Base-by-base conservation (phyloP, 2,797 vertebrate species). In the Uromys caudimaculatus region DNA sequence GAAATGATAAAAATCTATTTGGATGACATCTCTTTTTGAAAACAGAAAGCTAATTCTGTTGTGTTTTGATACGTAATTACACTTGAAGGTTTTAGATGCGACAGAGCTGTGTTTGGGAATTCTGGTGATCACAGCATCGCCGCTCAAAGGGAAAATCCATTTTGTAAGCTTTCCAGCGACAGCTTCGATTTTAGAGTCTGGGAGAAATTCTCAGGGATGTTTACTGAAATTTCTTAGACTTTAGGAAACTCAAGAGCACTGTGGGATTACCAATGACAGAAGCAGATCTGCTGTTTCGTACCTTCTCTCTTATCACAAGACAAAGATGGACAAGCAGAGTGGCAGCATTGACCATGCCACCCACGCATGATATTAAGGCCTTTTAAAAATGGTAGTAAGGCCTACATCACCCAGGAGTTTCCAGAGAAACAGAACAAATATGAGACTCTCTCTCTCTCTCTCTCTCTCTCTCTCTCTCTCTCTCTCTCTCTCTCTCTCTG, bases 1-100 rank as follows among this genome's bases (percentile, higher is more conserved):
- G 89, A 97, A 95, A 93, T 78, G 93, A 96, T 97, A 96, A 96
- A 97, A 96, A 97, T 97, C 89, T 95, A 88, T 95, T 97, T 97
- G 79, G 95, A 95, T 97, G 81, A 75, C 94, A 97, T 92, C 77
- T 88, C 77, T 94, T 94, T 96, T 89, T 86, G 73, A 95, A 97
- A 96, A 97, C 83, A 91, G 67, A 93, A 87, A 97, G 96, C 94
- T 76, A 97, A 94, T 92, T 96, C 94, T 95, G 90, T 83, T 97
- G 75, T 98, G 95, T 97, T 98, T 97, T 95, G 91, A 97, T 96
- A 94, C 24, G 56, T 94, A 96, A 97, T 97, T 95, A 96, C 24
- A 85, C 91, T 95, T 94, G 78, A 95, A 96, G 56, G 92, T 91
- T 97, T 96, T 64, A 38, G 73, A 64, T 94, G 56, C 93, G 89